These are phyloP conservation scores for Orycteropus afer DNA, from an alignment of 2,113 vertebrate species.

Conservation along the genomic window DNA sequence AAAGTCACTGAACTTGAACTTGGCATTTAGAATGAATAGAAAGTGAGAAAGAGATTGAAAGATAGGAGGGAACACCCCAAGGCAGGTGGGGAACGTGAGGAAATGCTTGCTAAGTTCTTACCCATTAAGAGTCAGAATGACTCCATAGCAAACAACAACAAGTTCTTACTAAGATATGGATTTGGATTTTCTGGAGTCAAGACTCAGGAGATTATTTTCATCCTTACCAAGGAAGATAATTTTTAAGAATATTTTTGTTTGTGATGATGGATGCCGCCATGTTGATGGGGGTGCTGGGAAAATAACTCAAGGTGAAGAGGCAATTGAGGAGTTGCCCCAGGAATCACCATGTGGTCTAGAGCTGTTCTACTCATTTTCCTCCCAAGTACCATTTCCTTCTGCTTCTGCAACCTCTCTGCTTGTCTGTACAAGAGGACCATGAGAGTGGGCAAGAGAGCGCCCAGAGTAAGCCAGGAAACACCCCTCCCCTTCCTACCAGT, in stretches of 20 bases:
- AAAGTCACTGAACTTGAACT: not conserved
- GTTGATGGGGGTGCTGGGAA: not conserved
- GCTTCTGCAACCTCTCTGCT: not conserved
- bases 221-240: not conserved
- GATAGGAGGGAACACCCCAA: too few species aligned
- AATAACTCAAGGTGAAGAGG: not conserved
- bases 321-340: not conserved
- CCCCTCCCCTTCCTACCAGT: rapidly evolving
- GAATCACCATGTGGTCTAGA: not conserved
- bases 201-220: not conserved
- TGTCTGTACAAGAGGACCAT: not conserved
- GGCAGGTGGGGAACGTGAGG: not conserved
- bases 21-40: not conserved
- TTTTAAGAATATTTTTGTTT: not conserved
- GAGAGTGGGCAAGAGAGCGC: too few species aligned
- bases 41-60: not conserved
- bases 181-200: not conserved
- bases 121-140: too few species aligned
- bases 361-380: not conserved
- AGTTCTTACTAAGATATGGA: not conserved
- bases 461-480: rapidly evolving
- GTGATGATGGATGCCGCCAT: not conserved
- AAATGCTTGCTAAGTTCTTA: not conserved
- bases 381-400: too few species aligned
- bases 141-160: not conserved